These are phyloP conservation scores for Acleris sparsana DNA, from an alignment of 2,888 invertebrate genomes.

Conservation along the genomic window DNA sequence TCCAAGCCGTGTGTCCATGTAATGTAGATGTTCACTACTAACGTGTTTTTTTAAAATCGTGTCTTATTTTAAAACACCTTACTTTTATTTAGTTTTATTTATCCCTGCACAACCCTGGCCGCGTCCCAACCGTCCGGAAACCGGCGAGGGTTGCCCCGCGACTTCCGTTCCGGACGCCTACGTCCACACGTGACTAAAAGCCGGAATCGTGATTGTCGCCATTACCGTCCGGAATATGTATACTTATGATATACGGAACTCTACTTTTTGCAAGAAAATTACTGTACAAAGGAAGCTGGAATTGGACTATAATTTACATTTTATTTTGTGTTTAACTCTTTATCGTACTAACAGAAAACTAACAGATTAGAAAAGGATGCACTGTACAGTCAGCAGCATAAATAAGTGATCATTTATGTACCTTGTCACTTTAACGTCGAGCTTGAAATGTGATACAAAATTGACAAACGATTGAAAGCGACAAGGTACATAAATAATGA, in stretches of 20 bases:
- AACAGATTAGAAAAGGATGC: too few species aligned
- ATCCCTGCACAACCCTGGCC: neutral
- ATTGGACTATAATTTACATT: neutral
- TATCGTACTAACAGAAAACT: too few species aligned
- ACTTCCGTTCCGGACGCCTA: conserved; percentile 5
- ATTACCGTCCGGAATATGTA: conserved; percentile 9
- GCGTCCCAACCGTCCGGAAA: conserved; percentile 43
- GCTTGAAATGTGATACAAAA: too few species aligned
- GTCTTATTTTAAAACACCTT: too few species aligned
- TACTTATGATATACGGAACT: conserved; percentile 11
- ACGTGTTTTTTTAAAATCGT: too few species aligned
- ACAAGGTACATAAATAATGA: too few species aligned
- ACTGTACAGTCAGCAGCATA: too few species aligned
- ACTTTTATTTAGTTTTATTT: neutral
- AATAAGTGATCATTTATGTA: too few species aligned
- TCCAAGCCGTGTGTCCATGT: too few species aligned
- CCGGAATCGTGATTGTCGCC: conserved; percentile 25
- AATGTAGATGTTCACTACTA: too few species aligned
- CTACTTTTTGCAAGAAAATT: neutral
- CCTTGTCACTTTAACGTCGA: too few species aligned
- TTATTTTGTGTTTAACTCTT: neutral
- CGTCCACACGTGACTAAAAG: conserved; percentile 31
- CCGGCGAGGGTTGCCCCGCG: conserved; percentile 44
- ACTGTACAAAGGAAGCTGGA: neutral
- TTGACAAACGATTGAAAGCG: too few species aligned